Percentiles rank a stretch among this genome's conserved stretches.
These are phyloP conservation scores for Teleogryllus oceanicus DNA, from an alignment of 2,888 invertebrate species.

Conservation along the genomic window DNA sequence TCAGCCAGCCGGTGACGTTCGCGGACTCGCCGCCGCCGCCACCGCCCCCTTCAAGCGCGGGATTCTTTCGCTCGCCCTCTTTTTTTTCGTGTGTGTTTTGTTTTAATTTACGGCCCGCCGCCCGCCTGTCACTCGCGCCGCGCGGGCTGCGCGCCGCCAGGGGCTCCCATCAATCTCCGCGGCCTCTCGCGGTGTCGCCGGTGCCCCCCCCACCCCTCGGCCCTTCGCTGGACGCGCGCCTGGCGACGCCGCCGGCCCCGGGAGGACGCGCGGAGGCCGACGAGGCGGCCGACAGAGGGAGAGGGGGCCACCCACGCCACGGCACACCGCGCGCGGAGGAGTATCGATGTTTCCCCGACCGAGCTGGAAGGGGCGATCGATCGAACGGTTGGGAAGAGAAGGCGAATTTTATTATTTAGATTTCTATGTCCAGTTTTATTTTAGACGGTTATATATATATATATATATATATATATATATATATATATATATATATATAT, in stretches of 20 bases:
- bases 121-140: slow-evolving; percentile 1
- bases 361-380: too few species aligned
- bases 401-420: too few species aligned
- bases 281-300: background rate
- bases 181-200: slow-evolving; percentile 18
- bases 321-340: background rate
- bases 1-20: too few species aligned
- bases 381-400: too few species aligned
- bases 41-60: background rate
- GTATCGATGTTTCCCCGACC: background rate
- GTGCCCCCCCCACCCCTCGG: background rate
- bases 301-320: background rate
- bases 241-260: background rate
- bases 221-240: background rate
- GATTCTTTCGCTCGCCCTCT: background rate
- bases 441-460: too few species aligned
- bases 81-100: background rate
- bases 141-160: background rate
- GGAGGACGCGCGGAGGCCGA: background rate
- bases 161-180: background rate
- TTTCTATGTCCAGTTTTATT: too few species aligned
- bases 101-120: slow-evolving; percentile 9
- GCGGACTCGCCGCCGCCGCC: background rate
- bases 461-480: too few species aligned
- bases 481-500: too few species aligned